Percentiles rank a stretch among this genome's conserved stretches.
phyloP scores from a whole-genome alignment of 2,888 invertebrate species.

The Rhyacophila evoluta region DNA sequence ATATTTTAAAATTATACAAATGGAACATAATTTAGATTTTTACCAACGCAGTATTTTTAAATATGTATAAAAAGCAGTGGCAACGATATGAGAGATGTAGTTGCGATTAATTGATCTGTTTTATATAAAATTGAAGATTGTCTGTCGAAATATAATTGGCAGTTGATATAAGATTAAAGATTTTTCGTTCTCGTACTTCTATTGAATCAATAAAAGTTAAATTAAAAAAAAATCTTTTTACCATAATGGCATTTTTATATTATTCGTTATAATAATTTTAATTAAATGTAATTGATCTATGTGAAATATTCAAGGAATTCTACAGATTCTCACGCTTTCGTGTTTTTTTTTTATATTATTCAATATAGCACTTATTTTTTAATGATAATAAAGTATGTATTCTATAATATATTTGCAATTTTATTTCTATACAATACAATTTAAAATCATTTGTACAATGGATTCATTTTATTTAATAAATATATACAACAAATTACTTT shows the following conservation, averaged over 20 bases:
- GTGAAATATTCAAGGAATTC: constrained; percentile 36
- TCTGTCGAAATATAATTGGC: background rate
- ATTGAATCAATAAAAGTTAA: background rate
- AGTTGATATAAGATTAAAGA: background rate
- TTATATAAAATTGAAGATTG: background rate
- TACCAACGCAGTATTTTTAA: no score
- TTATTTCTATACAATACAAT: constrained; percentile 41
- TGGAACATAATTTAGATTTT: background rate
- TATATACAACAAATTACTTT: constrained; percentile 20
- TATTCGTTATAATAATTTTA: background rate
- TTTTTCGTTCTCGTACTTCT: background rate
- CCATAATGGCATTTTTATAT: background rate
- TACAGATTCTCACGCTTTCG: constrained; percentile 20
- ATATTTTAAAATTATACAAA: background rate
- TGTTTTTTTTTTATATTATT: constrained; percentile 33
- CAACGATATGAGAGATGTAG: no score
- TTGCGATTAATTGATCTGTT: no score
- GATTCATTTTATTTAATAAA: constrained; percentile 36
- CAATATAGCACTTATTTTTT: constrained; percentile 37
- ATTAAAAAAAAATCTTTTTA: constrained; percentile 5
- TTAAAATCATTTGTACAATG: constrained; percentile 43
- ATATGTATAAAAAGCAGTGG: no score
- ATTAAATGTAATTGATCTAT: constrained; percentile 33
- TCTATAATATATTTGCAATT: constrained; percentile 39
- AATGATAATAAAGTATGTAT: constrained; percentile 43